Evolutionary conservation across 2,888 invertebrate species (phyloP).

Genomic region (Tenthredo scrophulariae): DNA sequence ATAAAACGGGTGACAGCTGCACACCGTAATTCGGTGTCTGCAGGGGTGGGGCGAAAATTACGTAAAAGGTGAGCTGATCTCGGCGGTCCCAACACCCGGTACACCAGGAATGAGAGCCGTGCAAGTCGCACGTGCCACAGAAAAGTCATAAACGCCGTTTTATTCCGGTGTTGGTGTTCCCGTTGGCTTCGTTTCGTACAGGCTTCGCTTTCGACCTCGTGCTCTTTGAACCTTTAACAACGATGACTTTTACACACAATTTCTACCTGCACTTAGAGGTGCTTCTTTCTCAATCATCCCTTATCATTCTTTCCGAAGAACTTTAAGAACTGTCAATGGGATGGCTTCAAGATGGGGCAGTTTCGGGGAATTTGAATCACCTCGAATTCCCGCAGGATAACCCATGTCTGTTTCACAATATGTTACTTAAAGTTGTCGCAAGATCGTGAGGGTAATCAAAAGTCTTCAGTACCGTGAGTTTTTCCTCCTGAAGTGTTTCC

Average conservation of each 20-base stretch:
- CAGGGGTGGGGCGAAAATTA: neutral
- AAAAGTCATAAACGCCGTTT: constrained; percentile 48
- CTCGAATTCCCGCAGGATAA: constrained; percentile 19
- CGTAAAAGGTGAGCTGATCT: constrained; percentile 46
- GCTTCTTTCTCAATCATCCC: neutral
- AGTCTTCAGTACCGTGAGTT: neutral
- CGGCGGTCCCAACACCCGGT: constrained; percentile 13
- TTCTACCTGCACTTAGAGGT: neutral
- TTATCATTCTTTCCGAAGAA: neutral
- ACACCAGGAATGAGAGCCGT: constrained; percentile 9
- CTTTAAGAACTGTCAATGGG: neutral
- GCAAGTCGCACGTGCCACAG: constrained; percentile 44
- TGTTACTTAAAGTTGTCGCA: constrained; percentile 1
- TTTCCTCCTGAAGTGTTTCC: neutral
- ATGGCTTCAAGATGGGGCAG: neutral
- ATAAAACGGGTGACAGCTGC: constrained; percentile 45
- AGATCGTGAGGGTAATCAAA: constrained; percentile 15
- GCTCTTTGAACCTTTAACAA: neutral
- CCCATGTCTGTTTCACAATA: neutral
- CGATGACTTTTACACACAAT: neutral
- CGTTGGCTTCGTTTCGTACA: neutral
- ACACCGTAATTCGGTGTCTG: constrained; percentile 20
- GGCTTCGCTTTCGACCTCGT: neutral
- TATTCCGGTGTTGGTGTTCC: neutral
- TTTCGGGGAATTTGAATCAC: constrained; percentile 16